Evolutionary conservation across 2,888 invertebrate species (phyloP), one percentile per base, ranked within the genome.

Genomic region (Andrena fulva): DNA sequence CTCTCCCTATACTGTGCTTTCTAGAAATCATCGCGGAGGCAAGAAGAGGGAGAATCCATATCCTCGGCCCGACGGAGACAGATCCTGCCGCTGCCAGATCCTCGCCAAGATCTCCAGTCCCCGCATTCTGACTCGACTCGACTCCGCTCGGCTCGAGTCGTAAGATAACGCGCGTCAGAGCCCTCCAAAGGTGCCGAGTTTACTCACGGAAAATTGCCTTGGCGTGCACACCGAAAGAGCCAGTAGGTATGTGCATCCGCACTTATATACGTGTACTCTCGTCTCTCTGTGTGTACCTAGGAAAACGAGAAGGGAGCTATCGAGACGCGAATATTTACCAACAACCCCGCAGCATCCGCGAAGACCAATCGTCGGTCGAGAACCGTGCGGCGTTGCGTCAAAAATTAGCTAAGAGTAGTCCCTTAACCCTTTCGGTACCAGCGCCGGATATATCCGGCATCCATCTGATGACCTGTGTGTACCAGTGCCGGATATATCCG

Each of bases 191-290:
- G 79, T 66, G 79, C 62, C 60, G 86, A 81, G 80, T 90, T 88
- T 87, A 84, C 87, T 87, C 87, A 68, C 67, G 79, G 87, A 90
- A 88, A 90, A 89, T 88, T 86, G 86, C 80, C 80, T 84, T 72
- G 82, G 73, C 80, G 70, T 69, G 62, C 63, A 68, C 33, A 68
- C 33, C 60, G 24, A 59, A n/a, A 52, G 56, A 66, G 16, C n/a
- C 31, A 63, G 62, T 35, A 7, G 2, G 42, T 62, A 50, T 62
- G 54, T 72, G 52, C 54, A 27, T 63, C 64, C 42, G 63, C 62
- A n/a, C 52, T 52, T 33, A 20, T 52, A 42, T n/a, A 62, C 27
- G 8, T 27, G 24, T n/a, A 10, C 20, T 5, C 8, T 6, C n/a
- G 8, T 10, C 12, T 7, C 12, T 29, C n/a, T 42, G 20, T 33